Evolutionary conservation across 2,888 invertebrate genomes (phyloP).

Genomic region (Megastigmus dorsalis): DNA sequence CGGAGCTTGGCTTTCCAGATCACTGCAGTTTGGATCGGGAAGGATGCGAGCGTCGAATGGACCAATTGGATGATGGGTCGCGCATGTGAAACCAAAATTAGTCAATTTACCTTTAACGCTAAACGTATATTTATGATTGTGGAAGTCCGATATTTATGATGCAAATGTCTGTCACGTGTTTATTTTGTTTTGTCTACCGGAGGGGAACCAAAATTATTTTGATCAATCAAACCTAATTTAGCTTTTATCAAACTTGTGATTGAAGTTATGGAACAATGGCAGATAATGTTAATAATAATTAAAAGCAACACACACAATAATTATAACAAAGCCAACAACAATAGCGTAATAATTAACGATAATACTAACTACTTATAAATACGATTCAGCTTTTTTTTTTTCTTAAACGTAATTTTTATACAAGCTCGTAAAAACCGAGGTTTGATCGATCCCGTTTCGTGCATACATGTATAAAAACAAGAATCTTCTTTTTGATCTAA

Average conservation of each 20-base stretch:
- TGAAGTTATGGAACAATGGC: background rate
- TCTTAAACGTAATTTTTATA: too few relatives aligned
- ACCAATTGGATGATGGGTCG: conserved; percentile 47
- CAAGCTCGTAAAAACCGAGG: background rate
- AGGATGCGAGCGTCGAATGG: conserved; percentile 55
- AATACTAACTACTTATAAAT: background rate
- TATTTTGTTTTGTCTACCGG: background rate
- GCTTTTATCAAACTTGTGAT: background rate
- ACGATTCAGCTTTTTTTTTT: background rate
- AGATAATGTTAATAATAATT: background rate
- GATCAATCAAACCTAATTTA: conserved; percentile 25
- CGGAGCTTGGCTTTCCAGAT: conserved; percentile 37
- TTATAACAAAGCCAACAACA: background rate
- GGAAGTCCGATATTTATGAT: conserved; percentile 50
- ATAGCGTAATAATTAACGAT: background rate
- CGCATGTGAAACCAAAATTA: conserved; percentile 68
- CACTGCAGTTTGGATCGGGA: conserved; percentile 39
- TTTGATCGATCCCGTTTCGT: background rate
- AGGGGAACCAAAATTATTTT: background rate
- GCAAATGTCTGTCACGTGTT: conserved; percentile 28
- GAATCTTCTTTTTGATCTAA: too few relatives aligned
- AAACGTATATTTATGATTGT: conserved; percentile 62
- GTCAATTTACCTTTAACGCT: conserved; percentile 66
- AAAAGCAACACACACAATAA: background rate
- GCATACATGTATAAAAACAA: background rate